A percentile compares a stretch with the other conserved stretches of the same genome.
phyloP scores from a whole-genome alignment of 2,797 vertebrate genomes.

The Argentina silus region DNA sequence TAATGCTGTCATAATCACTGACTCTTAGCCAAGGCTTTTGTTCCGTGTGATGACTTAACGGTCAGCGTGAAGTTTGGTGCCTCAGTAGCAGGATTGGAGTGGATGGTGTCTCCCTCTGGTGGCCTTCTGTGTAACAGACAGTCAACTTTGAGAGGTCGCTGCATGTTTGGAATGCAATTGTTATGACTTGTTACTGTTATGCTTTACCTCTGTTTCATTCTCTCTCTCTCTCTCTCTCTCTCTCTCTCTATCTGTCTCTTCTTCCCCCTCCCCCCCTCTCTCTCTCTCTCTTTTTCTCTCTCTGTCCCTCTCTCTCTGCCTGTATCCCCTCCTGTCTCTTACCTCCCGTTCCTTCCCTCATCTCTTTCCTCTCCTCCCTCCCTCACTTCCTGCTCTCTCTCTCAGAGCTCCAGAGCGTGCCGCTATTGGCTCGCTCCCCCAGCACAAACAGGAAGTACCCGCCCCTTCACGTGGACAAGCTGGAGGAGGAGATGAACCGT shows the following conservation, averaged over 20 bases:
- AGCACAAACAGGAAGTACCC: constrained; percentile 99
- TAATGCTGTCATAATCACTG: constrained; percentile 43
- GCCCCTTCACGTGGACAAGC: constrained; percentile 93
- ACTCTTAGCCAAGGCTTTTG: constrained; percentile 55
- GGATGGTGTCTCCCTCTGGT: constrained; percentile 68
- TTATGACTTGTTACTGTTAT: too few relatives aligned
- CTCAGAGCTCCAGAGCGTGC: constrained; percentile 95
- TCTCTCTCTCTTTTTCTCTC: constrained; percentile 2
- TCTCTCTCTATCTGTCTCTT: too few relatives aligned
- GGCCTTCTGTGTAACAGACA: constrained; percentile 35
- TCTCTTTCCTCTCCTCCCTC: constrained; percentile 42
- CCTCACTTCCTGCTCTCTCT: constrained; percentile 17
- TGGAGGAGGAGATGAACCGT: constrained; percentile 98
- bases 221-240: constrained; percentile 3
- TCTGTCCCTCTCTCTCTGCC: not conserved
- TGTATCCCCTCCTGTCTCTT: constrained; percentile 44
- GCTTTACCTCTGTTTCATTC: constrained; percentile 28
- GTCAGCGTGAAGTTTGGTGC: constrained; percentile 31
- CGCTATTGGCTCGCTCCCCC: constrained; percentile 93
- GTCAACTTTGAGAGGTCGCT: not conserved
- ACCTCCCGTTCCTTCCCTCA: constrained; percentile 42
- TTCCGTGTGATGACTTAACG: constrained; percentile 64
- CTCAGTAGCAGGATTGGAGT: constrained; percentile 29
- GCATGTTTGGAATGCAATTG: not conserved
- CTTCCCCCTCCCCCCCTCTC: too few relatives aligned